These are phyloP conservation scores for Aquatica leii DNA, from an alignment of 2,888 invertebrate genomes.

Conservation along the genomic window DNA sequence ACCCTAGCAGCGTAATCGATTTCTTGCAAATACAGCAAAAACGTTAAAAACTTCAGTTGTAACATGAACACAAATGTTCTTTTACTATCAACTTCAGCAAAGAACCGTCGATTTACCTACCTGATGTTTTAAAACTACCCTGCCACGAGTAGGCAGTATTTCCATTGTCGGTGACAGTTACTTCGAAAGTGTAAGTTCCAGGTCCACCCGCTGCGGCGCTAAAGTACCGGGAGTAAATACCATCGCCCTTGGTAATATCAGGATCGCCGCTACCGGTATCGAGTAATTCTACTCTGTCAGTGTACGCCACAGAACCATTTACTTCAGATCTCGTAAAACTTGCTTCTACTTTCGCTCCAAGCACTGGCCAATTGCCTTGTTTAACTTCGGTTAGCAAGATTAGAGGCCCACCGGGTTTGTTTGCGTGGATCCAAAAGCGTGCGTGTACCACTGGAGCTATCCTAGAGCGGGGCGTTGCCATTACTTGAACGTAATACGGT, in stretches of 20 bases:
- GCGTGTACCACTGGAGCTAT: conserved; percentile 60
- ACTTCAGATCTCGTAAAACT: conserved; percentile 57
- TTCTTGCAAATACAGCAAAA: no score
- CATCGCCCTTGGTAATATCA: conserved; percentile 70
- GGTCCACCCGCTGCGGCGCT: conserved; percentile 61
- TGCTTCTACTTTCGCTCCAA: conserved; percentile 67
- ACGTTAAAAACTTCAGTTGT: no score
- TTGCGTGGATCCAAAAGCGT: conserved; percentile 61
- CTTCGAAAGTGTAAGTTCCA: conserved; percentile 64
- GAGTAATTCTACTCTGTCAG: conserved; percentile 61
- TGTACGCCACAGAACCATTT: conserved; percentile 55
- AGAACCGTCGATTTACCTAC: conserved; percentile 43
- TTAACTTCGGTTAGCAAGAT: conserved; percentile 65
- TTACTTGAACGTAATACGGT: conserved; percentile 69
- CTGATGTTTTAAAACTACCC: conserved; percentile 49
- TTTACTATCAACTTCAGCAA: background rate
- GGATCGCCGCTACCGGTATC: conserved; percentile 72
- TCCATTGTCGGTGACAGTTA: conserved; percentile 64
- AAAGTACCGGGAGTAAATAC: conserved; percentile 71
- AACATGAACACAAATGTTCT: no score
- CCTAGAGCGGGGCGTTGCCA: conserved; percentile 63
- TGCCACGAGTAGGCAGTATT: conserved; percentile 65
- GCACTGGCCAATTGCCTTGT: conserved; percentile 65
- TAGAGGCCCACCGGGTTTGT: conserved; percentile 59
- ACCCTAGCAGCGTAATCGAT: no score